phyloP scores from a whole-genome alignment of 30 jellyfish, hydroid and myxozoan genomes.

The Hydractinia echinata region DNA sequence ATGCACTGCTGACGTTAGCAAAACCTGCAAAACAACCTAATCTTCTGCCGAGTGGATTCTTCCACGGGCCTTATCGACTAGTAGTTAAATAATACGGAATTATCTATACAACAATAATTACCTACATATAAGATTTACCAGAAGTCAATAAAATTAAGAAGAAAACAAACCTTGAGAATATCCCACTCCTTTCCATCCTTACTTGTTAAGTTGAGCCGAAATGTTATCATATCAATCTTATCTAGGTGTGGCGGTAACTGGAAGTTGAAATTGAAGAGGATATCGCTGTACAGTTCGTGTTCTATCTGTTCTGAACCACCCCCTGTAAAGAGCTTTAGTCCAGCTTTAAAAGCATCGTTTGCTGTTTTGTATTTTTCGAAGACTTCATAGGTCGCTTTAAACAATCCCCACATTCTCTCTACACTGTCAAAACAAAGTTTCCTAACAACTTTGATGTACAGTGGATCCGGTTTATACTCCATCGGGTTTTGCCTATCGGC shows the following conservation, averaged over 20 bases:
- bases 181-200: constrained; percentile 50
- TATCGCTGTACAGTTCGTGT: constrained; percentile 28
- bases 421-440: constrained; percentile 21
- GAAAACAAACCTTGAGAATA: constrained; percentile 42
- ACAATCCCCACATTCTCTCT: constrained; percentile 17
- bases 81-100: too few relatives aligned
- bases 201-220: constrained; percentile 48
- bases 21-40: too few relatives aligned
- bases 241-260: constrained; percentile 34
- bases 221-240: constrained; percentile 47
- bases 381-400: constrained; percentile 33
- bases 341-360: background rate
- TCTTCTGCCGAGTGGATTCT: too few relatives aligned
- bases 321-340: background rate
- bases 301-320: constrained; percentile 45
- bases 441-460: background rate
- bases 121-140: too few relatives aligned
- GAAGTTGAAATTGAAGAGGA: constrained; percentile 38
- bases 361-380: constrained; percentile 42
- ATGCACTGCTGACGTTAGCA: too few relatives aligned
- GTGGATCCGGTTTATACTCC: constrained; percentile 44
- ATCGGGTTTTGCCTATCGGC: constrained; percentile 39
- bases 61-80: too few relatives aligned
- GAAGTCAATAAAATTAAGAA: too few relatives aligned
- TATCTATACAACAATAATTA: too few relatives aligned